A percentile compares a stretch with the other conserved stretches of the same genome.
phyloP scores from a whole-genome alignment of 2,113 vertebrate species.

The Paralichthys olivaceus region DNA sequence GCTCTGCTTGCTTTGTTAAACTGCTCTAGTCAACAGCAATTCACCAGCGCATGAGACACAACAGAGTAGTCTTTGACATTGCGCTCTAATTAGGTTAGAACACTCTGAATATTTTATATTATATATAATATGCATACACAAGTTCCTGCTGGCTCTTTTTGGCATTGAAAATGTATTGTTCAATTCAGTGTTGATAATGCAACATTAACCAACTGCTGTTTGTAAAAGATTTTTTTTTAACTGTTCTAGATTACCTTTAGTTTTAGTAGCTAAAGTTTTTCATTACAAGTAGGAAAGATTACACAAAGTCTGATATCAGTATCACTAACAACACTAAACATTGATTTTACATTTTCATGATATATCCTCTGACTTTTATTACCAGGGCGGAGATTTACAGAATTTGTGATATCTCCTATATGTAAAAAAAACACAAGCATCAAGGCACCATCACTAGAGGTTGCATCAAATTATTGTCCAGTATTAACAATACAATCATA shows the following conservation, averaged over 20 bases:
- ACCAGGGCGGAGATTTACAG: no score
- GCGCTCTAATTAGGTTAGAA: slow-evolving; percentile 34
- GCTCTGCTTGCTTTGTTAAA: slow-evolving; percentile 31
- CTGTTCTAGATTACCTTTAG: neutral
- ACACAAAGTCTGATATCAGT: no score
- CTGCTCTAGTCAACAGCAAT: slow-evolving; percentile 20
- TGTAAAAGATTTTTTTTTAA: neutral
- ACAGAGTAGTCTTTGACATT: slow-evolving; percentile 17
- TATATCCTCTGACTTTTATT: no score
- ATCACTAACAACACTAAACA: no score
- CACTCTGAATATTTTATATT: neutral
- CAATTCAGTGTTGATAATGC: neutral
- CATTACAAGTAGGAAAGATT: no score
- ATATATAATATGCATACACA: neutral
- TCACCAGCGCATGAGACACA: slow-evolving; percentile 13
- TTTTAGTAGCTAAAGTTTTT: neutral
- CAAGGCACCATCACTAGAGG: no score
- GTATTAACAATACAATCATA: no score
- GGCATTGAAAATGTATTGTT: neutral
- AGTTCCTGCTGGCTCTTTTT: slow-evolving; percentile 10
- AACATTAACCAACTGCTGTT: neutral
- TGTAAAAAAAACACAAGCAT: no score
- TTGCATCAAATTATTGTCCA: no score
- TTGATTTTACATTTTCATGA: no score
- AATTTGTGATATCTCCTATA: no score